Conservation (phyloP, 2,797 vertebrate genomes). For the Gallinago stenura region DNA sequence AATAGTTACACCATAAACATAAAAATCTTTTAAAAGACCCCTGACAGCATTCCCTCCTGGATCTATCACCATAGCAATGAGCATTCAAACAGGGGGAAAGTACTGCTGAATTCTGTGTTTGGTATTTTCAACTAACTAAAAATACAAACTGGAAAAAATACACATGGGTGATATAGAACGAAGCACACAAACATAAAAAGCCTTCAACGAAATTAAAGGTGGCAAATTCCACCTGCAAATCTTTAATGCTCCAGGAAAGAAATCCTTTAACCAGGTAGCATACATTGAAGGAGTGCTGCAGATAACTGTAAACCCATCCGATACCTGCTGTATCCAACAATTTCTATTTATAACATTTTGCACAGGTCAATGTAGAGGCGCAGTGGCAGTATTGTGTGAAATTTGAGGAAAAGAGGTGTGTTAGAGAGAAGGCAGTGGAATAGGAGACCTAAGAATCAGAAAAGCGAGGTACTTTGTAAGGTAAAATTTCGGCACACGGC, state of each 20-base stretch:
- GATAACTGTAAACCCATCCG: neutral
- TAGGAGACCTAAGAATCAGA: neutral
- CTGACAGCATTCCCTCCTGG: constrained; percentile 1
- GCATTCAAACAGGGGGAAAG: neutral
- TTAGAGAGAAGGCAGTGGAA: neutral
- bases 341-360: neutral
- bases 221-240: constrained; percentile 13
- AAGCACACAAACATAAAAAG: neutral
- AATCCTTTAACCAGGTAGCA: neutral
- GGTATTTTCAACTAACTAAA: constrained; percentile 56
- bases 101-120: constrained; percentile 3
- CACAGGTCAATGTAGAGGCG: neutral
- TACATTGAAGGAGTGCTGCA: neutral
- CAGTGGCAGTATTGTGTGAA: neutral
- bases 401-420: neutral
- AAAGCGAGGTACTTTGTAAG: neutral
- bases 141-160: constrained; percentile 29
- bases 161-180: neutral
- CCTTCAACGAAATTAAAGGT: neutral
- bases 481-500: neutral
- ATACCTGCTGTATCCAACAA: neutral
- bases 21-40: constrained; percentile 45
- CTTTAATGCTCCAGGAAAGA: neutral
- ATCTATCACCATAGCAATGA: constrained; percentile 64
- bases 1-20: constrained; percentile 46